Evolutionary conservation across 2,113 vertebrate genomes (phyloP).

Genomic region (Ammodytes marinus): DNA sequence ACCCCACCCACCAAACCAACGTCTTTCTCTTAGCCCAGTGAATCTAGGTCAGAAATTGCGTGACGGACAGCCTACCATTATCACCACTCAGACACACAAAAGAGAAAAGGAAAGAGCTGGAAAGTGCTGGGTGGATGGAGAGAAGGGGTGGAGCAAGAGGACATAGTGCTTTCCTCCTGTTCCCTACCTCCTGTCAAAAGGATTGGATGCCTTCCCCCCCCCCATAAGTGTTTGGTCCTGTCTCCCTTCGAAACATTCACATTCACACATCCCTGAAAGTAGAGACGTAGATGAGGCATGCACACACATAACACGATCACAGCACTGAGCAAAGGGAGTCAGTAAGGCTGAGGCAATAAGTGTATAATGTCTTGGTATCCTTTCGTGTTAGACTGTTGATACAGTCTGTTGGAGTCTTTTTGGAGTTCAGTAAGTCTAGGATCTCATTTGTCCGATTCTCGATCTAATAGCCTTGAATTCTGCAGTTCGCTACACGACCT

Average conservation of each 20-base stretch:
- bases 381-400: constrained; percentile 2
- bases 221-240: constrained; percentile 52
- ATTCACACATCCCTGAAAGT: constrained; percentile 37
- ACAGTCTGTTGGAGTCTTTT: constrained; percentile 11
- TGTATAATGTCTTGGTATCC: constrained; percentile 24
- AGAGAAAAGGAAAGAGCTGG: constrained; percentile 60
- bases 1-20: constrained; percentile 17
- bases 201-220: constrained; percentile 39
- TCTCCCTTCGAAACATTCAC: constrained; percentile 55
- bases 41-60: constrained; percentile 81
- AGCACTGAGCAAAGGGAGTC: constrained; percentile 2
- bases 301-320: constrained; percentile 23
- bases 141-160: constrained; percentile 45
- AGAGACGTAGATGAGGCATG: constrained; percentile 13
- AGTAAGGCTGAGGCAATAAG: neutral
- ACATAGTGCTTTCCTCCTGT: constrained; percentile 55
- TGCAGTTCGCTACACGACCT: constrained; percentile 51
- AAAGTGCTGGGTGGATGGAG: constrained; percentile 49
- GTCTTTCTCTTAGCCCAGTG: constrained; percentile 41
- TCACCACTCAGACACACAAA: constrained; percentile 72
- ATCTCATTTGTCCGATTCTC: constrained; percentile 67
- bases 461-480: constrained; percentile 44
- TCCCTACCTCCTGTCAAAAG: constrained; percentile 30
- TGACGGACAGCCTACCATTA: constrained; percentile 79
- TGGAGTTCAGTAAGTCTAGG: constrained; percentile 35